Base-by-base conservation (phyloP, 1,140 invertebrate species). In the Pararge aegeria region DNA sequence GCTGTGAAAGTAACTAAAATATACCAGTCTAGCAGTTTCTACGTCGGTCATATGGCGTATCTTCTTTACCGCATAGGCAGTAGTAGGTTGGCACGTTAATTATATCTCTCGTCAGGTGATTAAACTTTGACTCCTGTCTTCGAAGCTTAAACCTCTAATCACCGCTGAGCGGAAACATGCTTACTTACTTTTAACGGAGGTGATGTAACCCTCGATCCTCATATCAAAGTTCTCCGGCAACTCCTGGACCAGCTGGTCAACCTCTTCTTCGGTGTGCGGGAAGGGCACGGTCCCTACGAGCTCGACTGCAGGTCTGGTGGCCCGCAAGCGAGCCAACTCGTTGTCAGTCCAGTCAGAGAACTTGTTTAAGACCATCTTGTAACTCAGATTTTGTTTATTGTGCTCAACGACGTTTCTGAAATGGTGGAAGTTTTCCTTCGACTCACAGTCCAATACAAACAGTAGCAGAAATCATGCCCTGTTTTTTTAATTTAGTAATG, bases 181-280 rank as follows among this genome's bases (percentile, higher is more conserved):
- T n/a, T n/a, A 65, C 60, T 75, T 86, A 95, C 95, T 94, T 93
- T 98, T 98, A 0, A 98, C 95, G 5, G 96, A 95, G 9, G 95
- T 97, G 0, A 98, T 96, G 69, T 96, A 95, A 37, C 96, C 97
- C 77, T 92, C 94, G 2, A 98, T 74, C 69, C 97, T 93, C 96
- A 97, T 97, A 89, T 98, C 97, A 51, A 94, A 91, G 65, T 87
- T 91, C 12, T 93, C 91, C 15, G 96, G 96, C 19, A 96, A 61
- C 18, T 76, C 61, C 1, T 80, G 52, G 7, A 78, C 65, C 5
- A 90, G 13, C 0, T 61, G 34, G 0, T 68, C 63, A 0, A 83
- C 20, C 51, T 82, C 73, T 2, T 82, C 72, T 19, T 87, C 76
- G 1, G 74, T 58, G 57, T 95, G 92, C 9, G 93, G 93, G 78